Conservation (phyloP, 2,888 invertebrate species). For the Yponomeuta evonymella region DNA sequence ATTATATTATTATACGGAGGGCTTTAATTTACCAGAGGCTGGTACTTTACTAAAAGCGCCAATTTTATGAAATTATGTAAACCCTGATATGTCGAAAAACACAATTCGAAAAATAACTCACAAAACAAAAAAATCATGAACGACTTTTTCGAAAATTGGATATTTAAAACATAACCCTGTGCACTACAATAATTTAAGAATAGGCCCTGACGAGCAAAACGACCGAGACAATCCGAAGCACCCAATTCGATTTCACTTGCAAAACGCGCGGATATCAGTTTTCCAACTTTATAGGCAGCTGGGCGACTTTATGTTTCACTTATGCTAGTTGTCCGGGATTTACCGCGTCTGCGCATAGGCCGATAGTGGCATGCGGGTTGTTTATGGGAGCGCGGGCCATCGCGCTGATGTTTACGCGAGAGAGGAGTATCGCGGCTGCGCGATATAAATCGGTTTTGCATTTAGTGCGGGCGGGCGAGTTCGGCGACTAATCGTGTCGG, state of each 20-base stretch:
- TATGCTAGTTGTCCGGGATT: background rate
- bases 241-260: background rate
- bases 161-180: too few relatives aligned
- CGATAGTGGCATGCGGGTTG: background rate
- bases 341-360: background rate
- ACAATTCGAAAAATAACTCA: too few relatives aligned
- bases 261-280: background rate
- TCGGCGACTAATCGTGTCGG: constrained; percentile 44
- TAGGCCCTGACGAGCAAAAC: too few relatives aligned
- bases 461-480: constrained; percentile 39
- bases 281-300: constrained; percentile 3
- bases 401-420: constrained; percentile 5
- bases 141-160: too few relatives aligned
- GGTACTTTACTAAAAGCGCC: too few relatives aligned
- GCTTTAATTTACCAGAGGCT: too few relatives aligned
- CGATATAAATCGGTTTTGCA: constrained; percentile 35
- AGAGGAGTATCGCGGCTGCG: constrained; percentile 14
- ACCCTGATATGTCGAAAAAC: too few relatives aligned
- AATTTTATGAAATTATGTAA: too few relatives aligned
- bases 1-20: too few relatives aligned
- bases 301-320: constrained; percentile 4
- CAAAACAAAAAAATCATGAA: too few relatives aligned
- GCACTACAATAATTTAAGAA: too few relatives aligned
- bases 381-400: constrained; percentile 8
- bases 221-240: too few relatives aligned